A percentile compares a stretch with the other conserved stretches of the same genome.
These are phyloP conservation scores for Synergus laeviventris DNA, from an alignment of 2,888 invertebrate species.

Conservation along the genomic window DNA sequence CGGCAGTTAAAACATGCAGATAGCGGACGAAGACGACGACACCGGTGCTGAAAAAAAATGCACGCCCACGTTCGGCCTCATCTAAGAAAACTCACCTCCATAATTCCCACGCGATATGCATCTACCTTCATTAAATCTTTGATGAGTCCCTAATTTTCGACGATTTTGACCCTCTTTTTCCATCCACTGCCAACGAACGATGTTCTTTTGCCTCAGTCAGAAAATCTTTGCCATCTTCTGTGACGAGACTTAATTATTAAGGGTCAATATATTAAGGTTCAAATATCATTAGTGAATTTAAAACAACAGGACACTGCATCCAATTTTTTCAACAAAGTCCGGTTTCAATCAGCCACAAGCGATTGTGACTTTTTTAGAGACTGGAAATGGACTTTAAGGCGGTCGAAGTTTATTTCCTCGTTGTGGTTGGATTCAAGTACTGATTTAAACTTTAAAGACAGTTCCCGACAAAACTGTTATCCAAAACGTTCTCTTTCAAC, in stretches of 20 bases:
- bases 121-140: constrained; percentile 39
- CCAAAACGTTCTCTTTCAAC: constrained; percentile 40
- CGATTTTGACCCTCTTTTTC: constrained; percentile 42
- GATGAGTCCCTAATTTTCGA: constrained; percentile 44
- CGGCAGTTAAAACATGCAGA: constrained; percentile 55
- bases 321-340: neutral
- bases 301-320: neutral
- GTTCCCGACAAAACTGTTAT: constrained; percentile 35
- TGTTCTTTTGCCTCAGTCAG: constrained; percentile 7
- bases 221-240: neutral
- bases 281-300: neutral
- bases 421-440: constrained; percentile 39
- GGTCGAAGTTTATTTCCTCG: constrained; percentile 19
- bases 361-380: constrained; percentile 15
- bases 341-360: constrained; percentile 31
- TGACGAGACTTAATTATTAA: neutral
- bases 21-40: constrained; percentile 45
- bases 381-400: neutral
- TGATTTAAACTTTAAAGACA: constrained; percentile 32
- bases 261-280: too few relatives aligned
- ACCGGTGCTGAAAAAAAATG: constrained; percentile 41
- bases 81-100: constrained; percentile 51
- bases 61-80: constrained; percentile 49
- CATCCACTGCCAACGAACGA: neutral
- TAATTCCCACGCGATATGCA: constrained; percentile 53